Conservation (phyloP, 2,797 vertebrate species). For the Gallinago stenura region DNA sequence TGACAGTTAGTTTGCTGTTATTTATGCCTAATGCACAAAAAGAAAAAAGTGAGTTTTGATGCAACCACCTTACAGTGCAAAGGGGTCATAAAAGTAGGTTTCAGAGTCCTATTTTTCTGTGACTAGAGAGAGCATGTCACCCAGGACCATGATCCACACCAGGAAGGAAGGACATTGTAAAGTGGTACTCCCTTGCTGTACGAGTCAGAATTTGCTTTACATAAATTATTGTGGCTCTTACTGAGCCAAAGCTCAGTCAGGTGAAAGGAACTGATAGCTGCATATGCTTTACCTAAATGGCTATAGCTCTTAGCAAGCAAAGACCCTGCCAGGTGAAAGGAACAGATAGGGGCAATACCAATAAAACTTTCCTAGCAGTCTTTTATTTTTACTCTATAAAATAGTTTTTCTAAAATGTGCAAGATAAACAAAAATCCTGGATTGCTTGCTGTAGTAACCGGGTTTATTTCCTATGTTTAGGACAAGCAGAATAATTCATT, state of each 20-base stretch:
- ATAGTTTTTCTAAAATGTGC: background rate
- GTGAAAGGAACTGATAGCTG: background rate
- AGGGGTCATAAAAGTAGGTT: background rate
- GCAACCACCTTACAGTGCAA: background rate
- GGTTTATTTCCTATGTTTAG: background rate
- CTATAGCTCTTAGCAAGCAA: background rate
- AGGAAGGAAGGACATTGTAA: background rate
- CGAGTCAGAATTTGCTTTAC: background rate
- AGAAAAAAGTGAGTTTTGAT: background rate
- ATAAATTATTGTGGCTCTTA: background rate
- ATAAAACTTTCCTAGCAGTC: background rate
- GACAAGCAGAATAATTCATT: conserved; percentile 22
- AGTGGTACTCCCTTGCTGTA: background rate
- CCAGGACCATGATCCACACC: background rate
- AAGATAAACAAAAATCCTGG: conserved; percentile 19
- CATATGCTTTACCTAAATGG: background rate
- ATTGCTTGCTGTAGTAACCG: background rate
- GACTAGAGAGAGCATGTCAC: background rate
- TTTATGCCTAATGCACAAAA: background rate
- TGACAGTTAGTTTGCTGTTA: background rate
- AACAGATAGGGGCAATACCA: background rate
- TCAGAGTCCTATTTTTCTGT: background rate
- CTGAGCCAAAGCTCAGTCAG: background rate
- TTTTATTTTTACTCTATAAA: background rate
- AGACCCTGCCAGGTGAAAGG: background rate